phyloP scores from a whole-genome alignment of 2,888 invertebrate species.

The Germaria angustata region DNA sequence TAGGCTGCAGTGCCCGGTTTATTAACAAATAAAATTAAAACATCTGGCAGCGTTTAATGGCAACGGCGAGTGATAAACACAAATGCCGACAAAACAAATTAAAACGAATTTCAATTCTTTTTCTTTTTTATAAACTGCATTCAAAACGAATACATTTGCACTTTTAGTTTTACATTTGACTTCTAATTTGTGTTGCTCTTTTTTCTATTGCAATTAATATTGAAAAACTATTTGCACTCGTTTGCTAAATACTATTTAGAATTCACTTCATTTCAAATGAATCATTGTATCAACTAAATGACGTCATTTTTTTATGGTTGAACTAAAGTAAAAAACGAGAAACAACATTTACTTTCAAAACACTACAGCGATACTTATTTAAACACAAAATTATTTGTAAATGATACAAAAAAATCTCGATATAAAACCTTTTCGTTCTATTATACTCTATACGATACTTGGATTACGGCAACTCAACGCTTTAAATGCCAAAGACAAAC shows the following conservation, averaged over 20 bases:
- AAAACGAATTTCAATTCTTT: background rate
- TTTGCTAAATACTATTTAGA: conserved; percentile 16
- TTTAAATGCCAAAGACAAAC: conserved; percentile 47
- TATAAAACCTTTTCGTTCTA: background rate
- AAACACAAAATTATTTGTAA: background rate
- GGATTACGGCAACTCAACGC: conserved; percentile 18
- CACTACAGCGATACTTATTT: background rate
- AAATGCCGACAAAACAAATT: conserved; percentile 22
- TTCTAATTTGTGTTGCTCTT: background rate
- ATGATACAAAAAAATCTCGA: background rate
- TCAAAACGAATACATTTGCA: background rate
- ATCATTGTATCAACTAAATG: conserved; percentile 16
- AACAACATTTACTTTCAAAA: conserved; percentile 5
- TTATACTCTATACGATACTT: background rate
- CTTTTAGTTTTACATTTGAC: background rate
- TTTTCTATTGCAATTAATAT: background rate
- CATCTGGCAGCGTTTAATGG: conserved; percentile 53
- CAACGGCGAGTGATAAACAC: conserved; percentile 9
- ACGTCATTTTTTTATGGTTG: conserved; percentile 27
- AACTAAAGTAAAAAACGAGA: background rate
- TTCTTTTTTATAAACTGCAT: conserved; percentile 11
- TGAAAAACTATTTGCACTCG: conserved; percentile 33
- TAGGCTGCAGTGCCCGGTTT: background rate
- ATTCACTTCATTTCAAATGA: background rate
- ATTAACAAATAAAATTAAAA: background rate